Conservation (phyloP, 1,140 invertebrate genomes). For the Mizuhopecten yessoensis region DNA sequence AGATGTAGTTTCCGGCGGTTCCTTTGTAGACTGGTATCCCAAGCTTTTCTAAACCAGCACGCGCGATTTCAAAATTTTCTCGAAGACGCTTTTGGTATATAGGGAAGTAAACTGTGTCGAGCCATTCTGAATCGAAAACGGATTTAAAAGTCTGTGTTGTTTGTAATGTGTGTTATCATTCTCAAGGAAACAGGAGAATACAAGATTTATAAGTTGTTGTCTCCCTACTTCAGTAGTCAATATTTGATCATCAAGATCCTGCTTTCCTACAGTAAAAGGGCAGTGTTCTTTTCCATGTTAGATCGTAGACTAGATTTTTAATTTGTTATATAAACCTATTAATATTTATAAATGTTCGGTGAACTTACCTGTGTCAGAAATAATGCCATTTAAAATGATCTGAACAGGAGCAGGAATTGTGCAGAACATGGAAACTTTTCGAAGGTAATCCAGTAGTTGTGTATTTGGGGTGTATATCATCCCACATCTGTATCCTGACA, state of each 20-base stretch:
- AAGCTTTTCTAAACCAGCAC: neutral
- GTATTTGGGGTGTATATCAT: neutral
- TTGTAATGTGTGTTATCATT: too few relatives aligned
- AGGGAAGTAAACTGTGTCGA: neutral
- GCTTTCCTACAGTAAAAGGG: too few relatives aligned
- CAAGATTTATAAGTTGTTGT: too few relatives aligned
- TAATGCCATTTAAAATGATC: neutral
- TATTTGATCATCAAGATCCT: too few relatives aligned
- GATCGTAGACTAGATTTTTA: too few relatives aligned
- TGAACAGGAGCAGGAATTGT: conserved; percentile 1
- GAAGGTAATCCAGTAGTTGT: neutral
- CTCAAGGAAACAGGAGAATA: too few relatives aligned
- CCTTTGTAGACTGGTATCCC: neutral
- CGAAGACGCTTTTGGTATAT: neutral
- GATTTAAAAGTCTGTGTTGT: too few relatives aligned
- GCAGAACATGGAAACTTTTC: neutral
- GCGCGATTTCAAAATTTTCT: neutral
- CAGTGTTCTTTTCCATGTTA: too few relatives aligned
- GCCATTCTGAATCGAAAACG: neutral
- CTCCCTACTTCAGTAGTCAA: too few relatives aligned
- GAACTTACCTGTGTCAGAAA: neutral
- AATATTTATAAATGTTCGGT: too few relatives aligned
- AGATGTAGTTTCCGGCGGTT: neutral
- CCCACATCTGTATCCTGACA: neutral
- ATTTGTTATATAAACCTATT: too few relatives aligned